phyloP scores from a whole-genome alignment of 2,888 invertebrate genomes.

The Nephrotoma flavescens region DNA sequence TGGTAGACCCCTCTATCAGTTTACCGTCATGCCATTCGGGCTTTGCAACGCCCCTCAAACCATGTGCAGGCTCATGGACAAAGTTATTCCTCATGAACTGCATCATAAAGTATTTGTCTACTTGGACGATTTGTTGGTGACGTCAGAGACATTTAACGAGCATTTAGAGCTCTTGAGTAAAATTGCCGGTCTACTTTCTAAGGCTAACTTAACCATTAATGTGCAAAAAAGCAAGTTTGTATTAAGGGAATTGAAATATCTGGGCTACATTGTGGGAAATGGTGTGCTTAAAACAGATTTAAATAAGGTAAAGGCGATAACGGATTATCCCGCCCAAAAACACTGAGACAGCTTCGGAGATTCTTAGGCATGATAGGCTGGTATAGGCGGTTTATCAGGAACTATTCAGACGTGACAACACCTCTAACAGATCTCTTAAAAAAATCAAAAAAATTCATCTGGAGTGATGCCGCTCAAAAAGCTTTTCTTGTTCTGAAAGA shows the following conservation, averaged over 20 bases:
- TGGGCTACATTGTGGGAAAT: background rate
- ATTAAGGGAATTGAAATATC: background rate
- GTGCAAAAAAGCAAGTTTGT: background rate
- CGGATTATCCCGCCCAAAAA: background rate
- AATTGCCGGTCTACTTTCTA: background rate
- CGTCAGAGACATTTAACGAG: background rate
- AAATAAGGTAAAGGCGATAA: background rate
- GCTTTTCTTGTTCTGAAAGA: background rate
- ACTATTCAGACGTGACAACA: background rate
- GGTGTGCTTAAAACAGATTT: background rate
- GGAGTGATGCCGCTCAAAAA: background rate
- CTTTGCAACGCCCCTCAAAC: conserved; percentile 5
- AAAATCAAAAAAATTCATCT: background rate
- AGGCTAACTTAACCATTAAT: background rate
- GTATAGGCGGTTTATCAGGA: background rate
- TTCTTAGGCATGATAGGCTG: background rate
- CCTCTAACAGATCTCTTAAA: background rate
- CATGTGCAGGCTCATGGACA: conserved; percentile 9
- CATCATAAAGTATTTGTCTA: conserved; percentile 7
- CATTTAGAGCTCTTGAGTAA: background rate
- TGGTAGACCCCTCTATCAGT: too few relatives aligned
- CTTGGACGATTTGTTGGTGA: background rate
- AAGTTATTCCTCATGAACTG: background rate
- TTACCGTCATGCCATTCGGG: too few relatives aligned
- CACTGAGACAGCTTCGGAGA: background rate